Conservation (phyloP, 2,113 vertebrate genomes). For the Anseranas semipalmata region DNA sequence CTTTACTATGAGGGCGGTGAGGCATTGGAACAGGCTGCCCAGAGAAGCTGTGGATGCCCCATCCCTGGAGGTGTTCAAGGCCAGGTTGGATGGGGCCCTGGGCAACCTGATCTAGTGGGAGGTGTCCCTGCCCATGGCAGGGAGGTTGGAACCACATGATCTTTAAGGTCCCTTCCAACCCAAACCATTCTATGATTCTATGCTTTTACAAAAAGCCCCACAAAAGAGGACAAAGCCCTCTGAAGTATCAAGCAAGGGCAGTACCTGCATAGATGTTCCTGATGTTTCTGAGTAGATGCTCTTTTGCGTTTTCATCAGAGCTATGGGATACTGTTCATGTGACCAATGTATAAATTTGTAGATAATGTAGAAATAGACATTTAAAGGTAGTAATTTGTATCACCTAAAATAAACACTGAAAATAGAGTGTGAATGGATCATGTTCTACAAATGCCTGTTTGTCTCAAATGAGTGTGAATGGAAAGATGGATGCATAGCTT, state of each 20-base stretch:
- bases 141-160: no score
- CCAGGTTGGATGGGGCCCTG: no score
- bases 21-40: no score
- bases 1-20: no score
- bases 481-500: background rate
- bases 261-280: background rate
- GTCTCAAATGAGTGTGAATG: background rate
- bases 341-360: background rate
- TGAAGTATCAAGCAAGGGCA: background rate
- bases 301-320: background rate
- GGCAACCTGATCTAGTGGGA: no score
- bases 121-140: no score
- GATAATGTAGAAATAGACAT: background rate
- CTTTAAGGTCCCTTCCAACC: no score
- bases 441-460: background rate
- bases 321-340: background rate
- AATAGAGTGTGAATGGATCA: background rate
- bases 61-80: no score
- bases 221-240: no score
- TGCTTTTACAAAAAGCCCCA: no score
- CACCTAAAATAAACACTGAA: background rate
- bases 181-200: no score
- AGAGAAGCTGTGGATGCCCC: no score
- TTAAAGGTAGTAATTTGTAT: background rate
- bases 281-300: background rate